Evolutionary conservation across 2,888 invertebrate species (phyloP).

Genomic region (Stramonita haemastoma): DNA sequence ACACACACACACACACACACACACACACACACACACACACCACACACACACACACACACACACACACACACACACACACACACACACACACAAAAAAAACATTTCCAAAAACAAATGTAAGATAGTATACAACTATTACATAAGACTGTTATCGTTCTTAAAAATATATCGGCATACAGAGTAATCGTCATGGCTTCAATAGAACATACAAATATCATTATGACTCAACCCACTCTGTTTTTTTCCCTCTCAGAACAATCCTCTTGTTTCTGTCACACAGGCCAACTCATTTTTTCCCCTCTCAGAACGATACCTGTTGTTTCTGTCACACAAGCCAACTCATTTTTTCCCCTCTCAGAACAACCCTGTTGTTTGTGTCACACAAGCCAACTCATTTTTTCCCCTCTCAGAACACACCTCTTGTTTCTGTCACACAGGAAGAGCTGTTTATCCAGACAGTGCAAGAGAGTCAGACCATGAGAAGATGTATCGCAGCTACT

Average conservation of each 20-base stretch:
- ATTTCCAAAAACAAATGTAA: too few relatives aligned
- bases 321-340: conserved; percentile 81
- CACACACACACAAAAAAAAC: not conserved
- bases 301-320: not conserved
- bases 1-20: not conserved
- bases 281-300: conserved; percentile 76
- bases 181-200: too few relatives aligned
- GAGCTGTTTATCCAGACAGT: conserved; percentile 97
- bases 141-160: too few relatives aligned
- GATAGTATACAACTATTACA: too few relatives aligned
- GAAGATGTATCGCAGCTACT: conserved; percentile 94
- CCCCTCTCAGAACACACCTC: not conserved
- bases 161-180: too few relatives aligned
- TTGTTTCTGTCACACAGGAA: conserved; percentile 82
- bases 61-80: not conserved
- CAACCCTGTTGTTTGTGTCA: conserved; percentile 25
- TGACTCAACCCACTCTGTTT: too few relatives aligned
- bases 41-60: not conserved
- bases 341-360: not conserved
- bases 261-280: conserved; percentile 78
- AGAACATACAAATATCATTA: too few relatives aligned
- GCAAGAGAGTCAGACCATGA: conserved; percentile 97
- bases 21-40: too few relatives aligned
- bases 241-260: not conserved
- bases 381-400: conserved; percentile 81